phyloP scores from a whole-genome alignment of 35 echinoderm and acorn worm genomes.

The Ophiothrix spiculata region DNA sequence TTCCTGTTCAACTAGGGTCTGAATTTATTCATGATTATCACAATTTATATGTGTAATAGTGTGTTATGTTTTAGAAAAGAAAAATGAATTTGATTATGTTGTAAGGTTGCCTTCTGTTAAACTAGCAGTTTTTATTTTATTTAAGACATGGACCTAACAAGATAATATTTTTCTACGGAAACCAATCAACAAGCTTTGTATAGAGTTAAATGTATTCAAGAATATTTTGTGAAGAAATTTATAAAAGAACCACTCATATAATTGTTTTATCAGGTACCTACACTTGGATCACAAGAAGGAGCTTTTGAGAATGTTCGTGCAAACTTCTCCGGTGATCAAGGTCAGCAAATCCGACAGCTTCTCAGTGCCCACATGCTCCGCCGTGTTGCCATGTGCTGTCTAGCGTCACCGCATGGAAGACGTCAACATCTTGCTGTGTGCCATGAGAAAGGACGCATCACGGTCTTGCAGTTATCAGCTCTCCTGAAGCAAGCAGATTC shows the following conservation, averaged over 20 bases:
- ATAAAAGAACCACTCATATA: background rate
- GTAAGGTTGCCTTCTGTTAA: too few relatives aligned
- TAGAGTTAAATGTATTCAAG: too few relatives aligned
- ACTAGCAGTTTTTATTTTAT: too few relatives aligned
- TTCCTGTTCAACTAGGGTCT: too few relatives aligned
- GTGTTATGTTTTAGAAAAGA: too few relatives aligned
- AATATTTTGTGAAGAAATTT: too few relatives aligned
- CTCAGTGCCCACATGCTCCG: conserved; percentile 95
- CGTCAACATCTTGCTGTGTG: conserved; percentile 93
- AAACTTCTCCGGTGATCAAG: conserved; percentile 98
- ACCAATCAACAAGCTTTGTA: too few relatives aligned
- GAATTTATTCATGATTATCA: too few relatives aligned
- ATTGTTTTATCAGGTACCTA: conserved; percentile 66
- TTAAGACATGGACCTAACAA: too few relatives aligned
- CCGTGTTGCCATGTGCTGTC: conserved; percentile 93
- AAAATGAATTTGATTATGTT: too few relatives aligned
- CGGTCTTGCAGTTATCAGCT: conserved; percentile 89
- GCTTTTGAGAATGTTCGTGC: conserved; percentile 94
- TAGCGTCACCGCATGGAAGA: conserved; percentile 85
- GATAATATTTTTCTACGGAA: too few relatives aligned
- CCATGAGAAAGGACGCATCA: conserved; percentile 97
- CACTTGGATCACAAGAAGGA: conserved; percentile 93
- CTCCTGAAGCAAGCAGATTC: conserved; percentile 95
- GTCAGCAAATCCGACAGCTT: conserved; percentile 91
- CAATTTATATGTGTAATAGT: too few relatives aligned